A percentile compares a stretch with the other conserved stretches of the same genome.
Evolutionary conservation across 2,888 invertebrate species (phyloP).

Genomic region (Thereva unica): DNA sequence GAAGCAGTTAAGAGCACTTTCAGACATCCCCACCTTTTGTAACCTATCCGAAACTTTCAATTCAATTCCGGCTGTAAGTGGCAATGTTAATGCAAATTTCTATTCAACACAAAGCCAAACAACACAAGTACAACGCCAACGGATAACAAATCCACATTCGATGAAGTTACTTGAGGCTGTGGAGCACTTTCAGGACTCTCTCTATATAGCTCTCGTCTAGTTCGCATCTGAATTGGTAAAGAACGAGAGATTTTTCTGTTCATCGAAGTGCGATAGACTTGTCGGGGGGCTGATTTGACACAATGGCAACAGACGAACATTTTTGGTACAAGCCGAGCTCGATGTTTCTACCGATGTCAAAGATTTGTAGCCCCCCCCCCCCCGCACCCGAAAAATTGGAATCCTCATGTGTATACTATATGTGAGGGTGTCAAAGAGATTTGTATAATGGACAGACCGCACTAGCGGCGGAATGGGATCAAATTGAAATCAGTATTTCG

Average conservation of each 20-base stretch:
- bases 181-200: not conserved
- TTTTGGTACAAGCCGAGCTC: conserved; percentile 25
- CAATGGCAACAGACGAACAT: conserved; percentile 27
- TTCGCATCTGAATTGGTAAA: conserved; percentile 35
- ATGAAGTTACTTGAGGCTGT: not conserved
- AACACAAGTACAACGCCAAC: conserved; percentile 19
- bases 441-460: conserved; percentile 29
- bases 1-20: conserved; percentile 17
- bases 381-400: not conserved
- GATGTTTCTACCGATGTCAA: conserved; percentile 36
- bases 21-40: conserved; percentile 8
- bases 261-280: conserved; percentile 36
- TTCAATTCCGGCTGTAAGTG: conserved; percentile 31
- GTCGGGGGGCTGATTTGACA: conserved; percentile 37
- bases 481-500: conserved; percentile 24
- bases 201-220: not conserved
- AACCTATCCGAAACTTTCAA: conserved; percentile 30
- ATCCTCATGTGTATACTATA: conserved; percentile 18
- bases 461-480: conserved; percentile 1
- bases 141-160: conserved; percentile 27
- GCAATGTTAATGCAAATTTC: conserved; percentile 37
- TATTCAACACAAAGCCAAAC: conserved; percentile 25
- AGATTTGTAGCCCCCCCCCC: conserved; percentile 33
- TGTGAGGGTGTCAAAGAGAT: conserved; percentile 25
- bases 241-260: conserved; percentile 31